Evolutionary conservation across 2,113 vertebrate genomes (phyloP), one percentile per base, ranked within the genome.

Genomic region (Tetraodon nigroviridis): DNA sequence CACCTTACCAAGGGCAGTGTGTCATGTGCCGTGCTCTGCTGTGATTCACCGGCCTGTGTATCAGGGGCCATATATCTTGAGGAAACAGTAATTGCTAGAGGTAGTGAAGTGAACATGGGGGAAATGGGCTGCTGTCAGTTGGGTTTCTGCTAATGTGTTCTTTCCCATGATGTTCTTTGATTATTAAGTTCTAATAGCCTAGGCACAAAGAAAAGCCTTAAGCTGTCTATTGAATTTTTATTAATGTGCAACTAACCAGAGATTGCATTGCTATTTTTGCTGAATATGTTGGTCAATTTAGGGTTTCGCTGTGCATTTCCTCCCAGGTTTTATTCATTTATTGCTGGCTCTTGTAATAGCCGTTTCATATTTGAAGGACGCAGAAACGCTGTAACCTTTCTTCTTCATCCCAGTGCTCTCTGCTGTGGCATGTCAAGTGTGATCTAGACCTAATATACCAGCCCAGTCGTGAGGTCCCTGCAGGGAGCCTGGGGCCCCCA

Each of bases 381-480:
- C 27, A 60, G 45, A 67, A 68, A 62, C 22, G 42, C 53, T 55
- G 17, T 37, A 7, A 15, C 37, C 29, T 54, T 57, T 61, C 48
- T 61, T 29, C 37, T 53, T 60, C 32, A 54, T 57, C 51, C 60
- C 71, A 51, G 65, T 68, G 62, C 65, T 77, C 73, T 72, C 58
- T 64, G 58, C 67, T 10, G 20, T 69, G 69, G 62, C 37, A 63
- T 71, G 88, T 89, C 87, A 88, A 66, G 78, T 80, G 75, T 76
- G 84, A 89, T 90, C 80, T 78, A 76, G 61, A 79, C 61, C 81
- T 88, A 87, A 89, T 89, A 82, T 74, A 89, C 82, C 85, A 89
- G 77, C 56, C 80, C 71, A 44, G 61, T 69, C 68, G 71, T 69
- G 60, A 61, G 76, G 78, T 82, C 79, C 80, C 80, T 66, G 74